A percentile compares a stretch with the other conserved stretches of the same genome.
Conservation (phyloP, 2,113 vertebrate genomes). For the Rhodinocichla rosea region DNA sequence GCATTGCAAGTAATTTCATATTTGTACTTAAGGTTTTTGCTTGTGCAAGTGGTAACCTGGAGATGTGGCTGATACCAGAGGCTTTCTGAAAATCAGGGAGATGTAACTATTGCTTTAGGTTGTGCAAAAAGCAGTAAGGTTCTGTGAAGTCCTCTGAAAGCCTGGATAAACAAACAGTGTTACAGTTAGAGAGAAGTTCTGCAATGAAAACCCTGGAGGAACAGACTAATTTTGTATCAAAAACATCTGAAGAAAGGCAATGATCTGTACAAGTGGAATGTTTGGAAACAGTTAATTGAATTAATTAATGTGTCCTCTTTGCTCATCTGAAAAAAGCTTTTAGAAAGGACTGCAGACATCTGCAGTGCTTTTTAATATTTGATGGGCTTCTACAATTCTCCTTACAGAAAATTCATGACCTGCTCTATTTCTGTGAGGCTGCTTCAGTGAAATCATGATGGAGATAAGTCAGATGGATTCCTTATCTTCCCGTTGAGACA, state of each 20-base stretch:
- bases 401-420: conserved; percentile 28
- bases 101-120: not conserved
- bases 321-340: conserved; percentile 1
- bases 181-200: not conserved
- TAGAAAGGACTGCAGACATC: conserved; percentile 57
- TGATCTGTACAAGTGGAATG: not conserved
- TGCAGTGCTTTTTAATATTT: conserved; percentile 67
- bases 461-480: not conserved
- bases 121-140: not conserved
- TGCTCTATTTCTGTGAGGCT: conserved; percentile 26
- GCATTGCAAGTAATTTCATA: not conserved
- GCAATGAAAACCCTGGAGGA: not conserved
- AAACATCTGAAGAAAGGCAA: not conserved
- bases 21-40: not conserved
- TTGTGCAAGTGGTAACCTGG: not conserved
- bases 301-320: not conserved
- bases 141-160: not conserved
- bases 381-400: conserved; percentile 28
- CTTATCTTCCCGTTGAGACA: not conserved
- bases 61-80: not conserved
- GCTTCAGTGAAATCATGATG: not conserved
- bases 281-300: conserved; percentile 13
- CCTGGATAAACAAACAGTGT: not conserved
- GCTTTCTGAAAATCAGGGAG: not conserved
- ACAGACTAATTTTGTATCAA: not conserved